Conservation (phyloP, 2,888 invertebrate species). For the Nephrotoma guestfalica region DNA sequence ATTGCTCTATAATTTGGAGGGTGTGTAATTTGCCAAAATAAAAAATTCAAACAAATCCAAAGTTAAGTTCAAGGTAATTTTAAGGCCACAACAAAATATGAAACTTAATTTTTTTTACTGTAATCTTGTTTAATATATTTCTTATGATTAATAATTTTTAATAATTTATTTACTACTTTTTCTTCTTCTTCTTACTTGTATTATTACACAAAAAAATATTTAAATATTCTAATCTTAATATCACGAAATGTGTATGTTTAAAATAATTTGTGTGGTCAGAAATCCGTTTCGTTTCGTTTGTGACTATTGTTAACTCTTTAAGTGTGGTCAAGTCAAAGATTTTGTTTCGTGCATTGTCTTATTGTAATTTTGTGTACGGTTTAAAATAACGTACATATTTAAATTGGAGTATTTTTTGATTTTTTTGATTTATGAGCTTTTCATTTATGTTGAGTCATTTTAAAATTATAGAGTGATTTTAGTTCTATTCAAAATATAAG, state of each 20-base stretch:
- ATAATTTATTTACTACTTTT: neutral
- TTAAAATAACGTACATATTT: neutral
- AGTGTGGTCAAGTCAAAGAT: neutral
- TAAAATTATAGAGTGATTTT: neutral
- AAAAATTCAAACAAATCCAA: neutral
- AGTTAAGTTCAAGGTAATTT: neutral
- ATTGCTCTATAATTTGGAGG: too few species aligned
- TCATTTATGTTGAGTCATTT: neutral
- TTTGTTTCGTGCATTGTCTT: neutral
- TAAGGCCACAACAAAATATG: neutral
- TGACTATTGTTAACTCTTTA: neutral
- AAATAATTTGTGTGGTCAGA: neutral
- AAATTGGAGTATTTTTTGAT: neutral
- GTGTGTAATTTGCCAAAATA: neutral
- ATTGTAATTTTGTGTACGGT: neutral
- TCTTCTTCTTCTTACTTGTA: neutral
- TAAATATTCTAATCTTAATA: neutral
- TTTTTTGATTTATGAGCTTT: neutral
- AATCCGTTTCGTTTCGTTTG: neutral
- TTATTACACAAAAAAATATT: neutral
- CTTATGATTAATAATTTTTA: neutral
- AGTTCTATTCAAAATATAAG: neutral
- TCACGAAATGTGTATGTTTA: neutral
- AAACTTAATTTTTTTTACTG: neutral
- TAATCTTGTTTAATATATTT: neutral